phyloP scores from a whole-genome alignment of 2,113 vertebrate genomes.

The Lepisosteus osseus region DNA sequence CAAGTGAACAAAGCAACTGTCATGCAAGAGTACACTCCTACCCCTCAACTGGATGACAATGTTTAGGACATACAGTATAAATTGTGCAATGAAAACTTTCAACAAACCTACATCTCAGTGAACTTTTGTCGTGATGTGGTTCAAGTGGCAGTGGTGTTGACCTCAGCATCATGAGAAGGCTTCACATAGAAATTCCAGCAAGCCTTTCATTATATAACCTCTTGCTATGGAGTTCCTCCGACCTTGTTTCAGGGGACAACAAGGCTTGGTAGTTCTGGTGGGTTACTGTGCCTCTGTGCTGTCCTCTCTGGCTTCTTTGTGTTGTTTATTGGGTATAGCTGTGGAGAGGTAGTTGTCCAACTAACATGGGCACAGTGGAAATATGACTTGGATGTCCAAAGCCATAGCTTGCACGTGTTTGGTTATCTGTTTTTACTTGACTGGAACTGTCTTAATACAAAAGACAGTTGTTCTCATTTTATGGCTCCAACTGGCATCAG shows the following conservation, averaged over 20 bases:
- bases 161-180: background rate
- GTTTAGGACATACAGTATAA: too few species aligned
- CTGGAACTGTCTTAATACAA: background rate
- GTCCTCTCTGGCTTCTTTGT: background rate
- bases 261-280: background rate
- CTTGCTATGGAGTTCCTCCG: background rate
- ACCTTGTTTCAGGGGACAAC: background rate
- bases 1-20: too few species aligned
- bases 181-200: background rate
- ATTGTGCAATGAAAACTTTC: too few species aligned
- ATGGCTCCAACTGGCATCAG: background rate
- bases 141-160: background rate
- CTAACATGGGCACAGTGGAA: background rate
- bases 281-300: background rate
- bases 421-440: background rate
- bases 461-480: background rate
- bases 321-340: background rate
- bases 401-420: background rate
- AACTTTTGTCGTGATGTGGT: background rate
- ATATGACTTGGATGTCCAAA: background rate
- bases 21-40: too few species aligned
- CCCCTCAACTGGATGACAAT: too few species aligned
- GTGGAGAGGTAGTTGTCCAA: constrained; percentile 7
- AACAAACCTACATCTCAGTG: too few species aligned
- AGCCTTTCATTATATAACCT: background rate